A percentile compares a stretch with the other conserved stretches of the same genome.
Evolutionary conservation across 2,113 vertebrate genomes (phyloP).

Genomic region (Spheniscus mendiculus): DNA sequence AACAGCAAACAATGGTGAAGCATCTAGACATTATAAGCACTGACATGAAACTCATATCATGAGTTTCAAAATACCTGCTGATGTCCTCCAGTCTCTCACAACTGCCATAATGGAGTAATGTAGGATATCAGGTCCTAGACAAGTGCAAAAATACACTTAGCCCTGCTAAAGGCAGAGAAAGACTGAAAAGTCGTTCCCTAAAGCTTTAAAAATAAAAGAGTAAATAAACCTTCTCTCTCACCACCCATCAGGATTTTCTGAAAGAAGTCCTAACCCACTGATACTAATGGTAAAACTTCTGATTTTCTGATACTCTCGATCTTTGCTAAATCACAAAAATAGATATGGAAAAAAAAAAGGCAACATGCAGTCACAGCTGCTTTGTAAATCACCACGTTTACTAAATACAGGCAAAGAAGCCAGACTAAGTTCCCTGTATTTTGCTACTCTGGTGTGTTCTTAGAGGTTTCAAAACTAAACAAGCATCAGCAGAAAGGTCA

Average conservation of each 20-base stretch:
- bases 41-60: background rate
- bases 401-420: background rate
- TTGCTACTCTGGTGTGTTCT: background rate
- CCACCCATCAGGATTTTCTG: background rate
- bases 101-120: background rate
- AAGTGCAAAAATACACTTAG: background rate
- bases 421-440: background rate
- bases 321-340: background rate
- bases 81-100: background rate
- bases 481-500: background rate
- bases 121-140: background rate
- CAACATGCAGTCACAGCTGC: background rate
- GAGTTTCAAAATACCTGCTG: background rate
- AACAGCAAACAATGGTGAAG: background rate
- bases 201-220: background rate
- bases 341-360: background rate
- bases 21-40: background rate
- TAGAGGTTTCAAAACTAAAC: background rate
- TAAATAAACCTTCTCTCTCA: background rate
- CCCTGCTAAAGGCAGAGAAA: background rate
- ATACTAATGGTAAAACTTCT: background rate
- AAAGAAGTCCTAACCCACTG: background rate
- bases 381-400: background rate
- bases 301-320: rapidly evolving
- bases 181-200: background rate